Base-by-base conservation (phyloP, 2,797 vertebrate genomes). In the Thripadectes ignobilis region DNA sequence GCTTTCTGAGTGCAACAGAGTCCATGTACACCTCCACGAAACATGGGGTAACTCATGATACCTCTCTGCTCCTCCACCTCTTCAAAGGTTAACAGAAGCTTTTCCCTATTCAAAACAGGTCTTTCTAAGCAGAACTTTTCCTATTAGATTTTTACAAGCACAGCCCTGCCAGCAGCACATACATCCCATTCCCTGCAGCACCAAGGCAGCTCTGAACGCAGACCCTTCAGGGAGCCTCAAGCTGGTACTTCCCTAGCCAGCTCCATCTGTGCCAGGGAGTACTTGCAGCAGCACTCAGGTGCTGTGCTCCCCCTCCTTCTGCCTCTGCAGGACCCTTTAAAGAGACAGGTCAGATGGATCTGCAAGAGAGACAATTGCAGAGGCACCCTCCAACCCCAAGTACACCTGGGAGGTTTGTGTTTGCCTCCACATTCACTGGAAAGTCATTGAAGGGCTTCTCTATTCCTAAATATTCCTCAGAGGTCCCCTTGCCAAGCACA, bases 101-200 rank as follows among this genome's bases (percentile, higher is more conserved):
- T 85, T 75, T 41, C 6, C 41, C 12, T 30, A 24, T 7, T 9
- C 10, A 34, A 61, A 67, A 6, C 8, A 80, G 39, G 49, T 5
- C 10, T 73, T 85, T 69, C 62, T 69, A 58, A 65, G 54, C 20
- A 68, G 24, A 91, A 59, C 9, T 66, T 85, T 48, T 46, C 46
- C 30, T 4, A 4, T 2, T 5, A 34, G 4, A 22, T 26, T 61
- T 92, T 54, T 55, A 61, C 46, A n/a, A 84, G 39, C 22, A 32
- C 48, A 63, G 23, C 15, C 7, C 55, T 82, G 26, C 13, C 0
- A 0, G 34, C 26, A 45, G 51, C 55, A 43, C 26, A 8, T 1
- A 1, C 10, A 36, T 51, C 38, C 61, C 32, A 3, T n/a, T 90
- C 61, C 59, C 62, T 51, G 49, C 24, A 81, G 86, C 46, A n/a